Conservation (phyloP, 2,888 invertebrate genomes). For the Eueremaeus valkanovi region DNA sequence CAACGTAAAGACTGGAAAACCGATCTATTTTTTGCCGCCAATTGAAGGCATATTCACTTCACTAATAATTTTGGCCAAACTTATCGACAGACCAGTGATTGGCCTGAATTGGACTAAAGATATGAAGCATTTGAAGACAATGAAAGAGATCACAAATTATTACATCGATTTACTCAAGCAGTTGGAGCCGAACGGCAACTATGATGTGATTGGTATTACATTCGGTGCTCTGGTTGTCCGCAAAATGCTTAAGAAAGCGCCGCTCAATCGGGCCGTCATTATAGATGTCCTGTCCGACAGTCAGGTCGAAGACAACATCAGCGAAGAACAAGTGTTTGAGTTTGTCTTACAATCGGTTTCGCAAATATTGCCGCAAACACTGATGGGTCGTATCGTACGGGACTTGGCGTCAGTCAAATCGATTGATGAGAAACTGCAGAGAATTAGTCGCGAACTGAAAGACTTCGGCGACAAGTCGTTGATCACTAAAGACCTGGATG, state of each 20-base stretch:
- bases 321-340: neutral
- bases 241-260: neutral
- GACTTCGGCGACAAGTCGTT: neutral
- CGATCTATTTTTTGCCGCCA: conserved; percentile 66
- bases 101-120: conserved; percentile 77
- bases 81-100: conserved; percentile 70
- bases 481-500: neutral
- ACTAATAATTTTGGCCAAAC: conserved; percentile 66
- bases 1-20: conserved; percentile 49
- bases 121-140: conserved; percentile 4
- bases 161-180: neutral
- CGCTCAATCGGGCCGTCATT: neutral
- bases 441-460: neutral
- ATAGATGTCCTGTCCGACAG: neutral
- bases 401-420: neutral
- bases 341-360: neutral
- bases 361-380: neutral
- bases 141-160: neutral
- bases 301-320: neutral
- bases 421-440: neutral
- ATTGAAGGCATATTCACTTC: conserved; percentile 79
- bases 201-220: conserved; percentile 1
- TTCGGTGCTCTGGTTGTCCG: neutral
- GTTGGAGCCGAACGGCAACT: neutral
- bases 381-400: neutral